Percentiles rank a stretch among this genome's conserved stretches.
These are phyloP conservation scores for Masnerella sp. DNA, from an alignment of 2,888 invertebrate species.

Conservation along the genomic window DNA sequence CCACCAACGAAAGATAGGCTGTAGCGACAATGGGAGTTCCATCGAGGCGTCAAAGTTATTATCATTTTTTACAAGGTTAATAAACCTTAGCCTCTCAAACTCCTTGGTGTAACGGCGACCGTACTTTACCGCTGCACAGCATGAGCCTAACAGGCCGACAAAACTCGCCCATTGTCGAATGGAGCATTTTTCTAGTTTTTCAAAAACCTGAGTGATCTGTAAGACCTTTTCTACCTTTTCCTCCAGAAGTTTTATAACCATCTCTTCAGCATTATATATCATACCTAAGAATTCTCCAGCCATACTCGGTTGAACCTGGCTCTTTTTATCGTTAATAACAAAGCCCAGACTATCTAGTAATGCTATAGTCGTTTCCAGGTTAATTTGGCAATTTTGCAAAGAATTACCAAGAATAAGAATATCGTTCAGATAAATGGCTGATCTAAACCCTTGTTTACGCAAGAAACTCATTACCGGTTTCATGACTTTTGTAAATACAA, in stretches of 20 bases:
- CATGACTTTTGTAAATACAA: too few species aligned
- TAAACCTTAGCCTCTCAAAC: neutral
- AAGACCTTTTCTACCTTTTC: neutral
- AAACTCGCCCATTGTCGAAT: slow-evolving; percentile 7
- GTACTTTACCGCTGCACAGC: slow-evolving; percentile 1
- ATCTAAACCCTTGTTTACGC: too few species aligned
- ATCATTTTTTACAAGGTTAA: neutral
- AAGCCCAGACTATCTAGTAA: neutral
- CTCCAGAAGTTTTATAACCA: neutral
- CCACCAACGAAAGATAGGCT: neutral
- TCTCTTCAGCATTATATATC: neutral
- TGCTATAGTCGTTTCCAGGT: too few species aligned
- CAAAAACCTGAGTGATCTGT: neutral
- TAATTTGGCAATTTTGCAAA: too few species aligned
- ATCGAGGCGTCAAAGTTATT: neutral
- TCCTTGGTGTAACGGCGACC: slow-evolving; percentile 1
- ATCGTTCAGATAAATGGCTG: too few species aligned
- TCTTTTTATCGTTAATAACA: neutral
- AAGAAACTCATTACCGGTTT: too few species aligned
- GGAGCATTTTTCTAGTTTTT: neutral
- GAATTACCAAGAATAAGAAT: too few species aligned
- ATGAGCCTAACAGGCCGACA: neutral
- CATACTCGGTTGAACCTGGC: neutral
- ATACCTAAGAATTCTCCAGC: slow-evolving; percentile 1
- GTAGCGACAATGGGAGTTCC: neutral